phyloP scores from a whole-genome alignment of 2,888 invertebrate species.

The Parnassius mnemosyne region DNA sequence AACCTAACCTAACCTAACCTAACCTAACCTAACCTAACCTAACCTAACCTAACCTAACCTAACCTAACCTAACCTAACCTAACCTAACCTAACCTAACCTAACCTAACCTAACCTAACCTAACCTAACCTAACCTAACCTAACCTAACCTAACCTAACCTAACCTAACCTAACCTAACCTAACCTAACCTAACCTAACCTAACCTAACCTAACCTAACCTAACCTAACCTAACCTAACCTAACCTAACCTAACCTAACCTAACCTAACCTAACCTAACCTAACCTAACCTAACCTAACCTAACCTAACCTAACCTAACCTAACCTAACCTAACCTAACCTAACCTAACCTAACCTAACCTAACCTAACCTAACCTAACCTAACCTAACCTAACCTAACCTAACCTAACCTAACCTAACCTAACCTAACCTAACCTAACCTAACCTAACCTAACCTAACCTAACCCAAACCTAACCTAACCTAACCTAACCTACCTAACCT shows the following conservation, averaged over 20 bases:
- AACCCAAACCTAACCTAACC: conserved; percentile 2
- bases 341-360: conserved; percentile 14
- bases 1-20: too few species aligned
- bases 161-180: too few species aligned
- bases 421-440: conserved; percentile 1
- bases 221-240: conserved; percentile 12
- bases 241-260: conserved; percentile 16
- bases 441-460: background rate
- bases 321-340: conserved; percentile 15
- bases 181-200: too few species aligned
- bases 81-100: too few species aligned
- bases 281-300: conserved; percentile 13
- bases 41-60: too few species aligned
- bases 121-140: too few species aligned
- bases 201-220: too few species aligned
- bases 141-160: too few species aligned
- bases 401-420: conserved; percentile 12
- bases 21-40: too few species aligned
- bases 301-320: conserved; percentile 16
- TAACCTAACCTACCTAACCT: too few species aligned
- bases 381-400: conserved; percentile 15
- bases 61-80: too few species aligned
- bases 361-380: conserved; percentile 15
- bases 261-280: conserved; percentile 16
- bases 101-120: too few species aligned